Base-by-base conservation (phyloP, 2,113 vertebrate species). In the Lophius piscatorius region DNA sequence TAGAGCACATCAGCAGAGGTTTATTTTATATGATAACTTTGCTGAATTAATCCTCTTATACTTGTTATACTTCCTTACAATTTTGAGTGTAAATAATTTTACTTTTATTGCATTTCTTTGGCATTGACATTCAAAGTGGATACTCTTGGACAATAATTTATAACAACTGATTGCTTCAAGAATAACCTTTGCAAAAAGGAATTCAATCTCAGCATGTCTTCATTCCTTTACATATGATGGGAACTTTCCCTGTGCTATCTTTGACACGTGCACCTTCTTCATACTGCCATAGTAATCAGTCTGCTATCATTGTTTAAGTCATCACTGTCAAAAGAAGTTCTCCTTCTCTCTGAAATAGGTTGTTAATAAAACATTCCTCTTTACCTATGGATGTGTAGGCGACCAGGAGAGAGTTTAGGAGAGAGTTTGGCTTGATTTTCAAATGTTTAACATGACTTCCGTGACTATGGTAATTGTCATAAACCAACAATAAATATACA, bases 231-330 rank as follows among this genome's bases (percentile, higher is more conserved):
- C 21, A 28, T 28, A 5, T 9, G 9, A 9, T 28, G 9, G 26
- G 38, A 9, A 33, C 48, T 13, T 33, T 56, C 47, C 33, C 18
- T 50, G n/a, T 54, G 47, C 71, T 59, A 2, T 57, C 17, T 70
- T 73, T 44, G 56, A 23, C 36, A 65, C 40, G 26, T 71, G 64
- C 70, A 81, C 70, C 80, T 81, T 69, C 69, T 54, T 9, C 34
- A 31, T 54, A 77, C 67, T 86, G 58, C 67, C 51, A 76, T 76
- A 50, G 61, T 29, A 81, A 74, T 66, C 42, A 34, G 8, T 18
- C 44, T 38, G 28, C 51, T 44, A 40, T 29, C 46, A 22, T 41
- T 58, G 5, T 20, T 12, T 3, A 28, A 21, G 10, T 31, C 8
- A 17, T 34, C 29, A 39, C 35, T 48, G 21, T 16, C 20, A 22